Evolutionary conservation across 2,888 invertebrate species (phyloP), one percentile per base, ranked within the genome.

Genomic region (Parasteatoda lunata): DNA sequence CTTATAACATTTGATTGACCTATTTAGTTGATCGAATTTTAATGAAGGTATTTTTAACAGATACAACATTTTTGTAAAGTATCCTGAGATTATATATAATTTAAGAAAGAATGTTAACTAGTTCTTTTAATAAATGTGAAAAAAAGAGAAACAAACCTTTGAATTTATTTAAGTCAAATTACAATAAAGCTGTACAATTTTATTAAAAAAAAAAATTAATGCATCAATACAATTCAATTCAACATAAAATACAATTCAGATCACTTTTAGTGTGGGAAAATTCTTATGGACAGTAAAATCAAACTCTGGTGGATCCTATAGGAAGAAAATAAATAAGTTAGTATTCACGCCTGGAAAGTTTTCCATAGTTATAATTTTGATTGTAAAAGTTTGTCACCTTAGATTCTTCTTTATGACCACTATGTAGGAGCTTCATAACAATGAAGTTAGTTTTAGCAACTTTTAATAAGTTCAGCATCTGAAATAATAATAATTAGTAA

Each of bases 401-500:
- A 0, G 96, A 95, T 89, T 97, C 97, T 90, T 95, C 95, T 92
- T 96, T 97, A 92, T 98, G 98, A 8, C 98, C 98, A 88, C 96
- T 97, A 0, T 97, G 96, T 89, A 98, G 92, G 87, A 99, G 93
- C 92, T 97, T 98, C 92, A 98, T 94, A 13, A 98, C 98, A 90
- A 99, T 96, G 92, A 97, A 97, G 93, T 99, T 99, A 0, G 97
- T 97, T 94, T 98, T 98, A 66, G 96, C 95, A 89, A 98, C 96
- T 93, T 96, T 97, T 76, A 98, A 93, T 89, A 98, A 94, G 91
- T 91, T 90, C 88, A 75, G 54, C 59, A 89, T 78, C 89, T 90
- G 66, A 49, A 81, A 78, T 7, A 84, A 76, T 45, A 47, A 68
- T 49, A 66, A 15, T 13, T 45, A 71, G 68, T 15, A 52, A 69